Evolutionary conservation across 2,888 invertebrate species (phyloP).

Genomic region (Microctonus hyperodae): DNA sequence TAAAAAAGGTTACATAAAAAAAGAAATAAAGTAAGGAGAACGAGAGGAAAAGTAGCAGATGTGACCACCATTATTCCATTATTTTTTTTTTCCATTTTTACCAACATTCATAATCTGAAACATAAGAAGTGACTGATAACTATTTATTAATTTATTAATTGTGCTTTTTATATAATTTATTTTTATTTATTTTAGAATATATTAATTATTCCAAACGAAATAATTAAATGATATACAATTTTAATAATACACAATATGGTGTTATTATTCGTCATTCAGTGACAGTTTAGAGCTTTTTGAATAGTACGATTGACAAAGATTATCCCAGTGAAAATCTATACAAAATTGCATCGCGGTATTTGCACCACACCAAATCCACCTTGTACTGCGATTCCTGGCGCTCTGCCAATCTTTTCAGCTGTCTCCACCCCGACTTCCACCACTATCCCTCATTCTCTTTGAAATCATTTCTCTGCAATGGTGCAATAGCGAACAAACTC

Average conservation of each 20-base stretch:
- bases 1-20: not conserved
- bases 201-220: too few species aligned
- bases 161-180: not conserved
- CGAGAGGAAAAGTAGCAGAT: not conserved
- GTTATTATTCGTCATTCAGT: not conserved
- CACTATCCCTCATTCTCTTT: not conserved
- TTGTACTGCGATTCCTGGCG: not conserved
- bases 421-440: not conserved
- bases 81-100: not conserved
- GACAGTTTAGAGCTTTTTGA: not conserved
- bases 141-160: too few species aligned
- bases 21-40: not conserved
- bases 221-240: too few species aligned
- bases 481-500: not conserved
- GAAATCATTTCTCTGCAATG: slow-evolving; percentile 3
- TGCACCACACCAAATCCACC: not conserved
- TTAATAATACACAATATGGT: too few species aligned
- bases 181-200: too few species aligned
- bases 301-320: not conserved
- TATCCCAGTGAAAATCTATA: slow-evolving; percentile 9
- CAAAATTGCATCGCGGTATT: slow-evolving; percentile 5
- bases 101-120: not conserved
- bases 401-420: not conserved
- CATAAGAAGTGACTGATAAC: not conserved
- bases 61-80: not conserved